These are phyloP conservation scores for Vombatus ursinus DNA, from an alignment of 2,113 vertebrate genomes.

Conservation along the genomic window DNA sequence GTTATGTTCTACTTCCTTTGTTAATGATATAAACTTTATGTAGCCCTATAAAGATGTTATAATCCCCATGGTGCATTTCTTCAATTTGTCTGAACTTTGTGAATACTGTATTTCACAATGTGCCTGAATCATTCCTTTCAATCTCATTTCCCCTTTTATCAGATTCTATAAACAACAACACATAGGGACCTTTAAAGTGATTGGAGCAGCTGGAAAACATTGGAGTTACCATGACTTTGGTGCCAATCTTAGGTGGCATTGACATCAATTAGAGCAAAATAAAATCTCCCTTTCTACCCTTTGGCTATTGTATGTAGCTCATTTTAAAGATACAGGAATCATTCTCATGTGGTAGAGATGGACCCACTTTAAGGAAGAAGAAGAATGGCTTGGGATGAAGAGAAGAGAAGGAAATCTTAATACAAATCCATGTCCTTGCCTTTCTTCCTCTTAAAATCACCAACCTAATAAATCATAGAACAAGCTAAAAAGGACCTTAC, in stretches of 20 bases:
- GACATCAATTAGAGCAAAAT: conserved; percentile 71
- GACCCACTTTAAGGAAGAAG: background rate
- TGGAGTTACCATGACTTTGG: conserved; percentile 57
- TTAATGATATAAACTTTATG: background rate
- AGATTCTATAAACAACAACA: conserved; percentile 58
- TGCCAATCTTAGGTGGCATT: conserved; percentile 70
- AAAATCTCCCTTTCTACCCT: conserved; percentile 31
- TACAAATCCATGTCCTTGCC: background rate
- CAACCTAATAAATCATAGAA: background rate
- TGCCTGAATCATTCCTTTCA: conserved; percentile 42
- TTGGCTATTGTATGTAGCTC: conserved; percentile 48
- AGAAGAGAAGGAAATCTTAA: background rate
- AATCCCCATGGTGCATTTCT: background rate
- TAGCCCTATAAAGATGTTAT: background rate
- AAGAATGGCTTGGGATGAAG: background rate
- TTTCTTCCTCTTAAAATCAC: background rate
- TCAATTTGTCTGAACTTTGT: conserved; percentile 33
- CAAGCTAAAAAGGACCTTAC: background rate
- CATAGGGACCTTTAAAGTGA: conserved; percentile 48
- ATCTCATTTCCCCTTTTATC: conserved; percentile 63
- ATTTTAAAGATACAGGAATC: conserved; percentile 43
- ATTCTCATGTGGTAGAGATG: conserved; percentile 19
- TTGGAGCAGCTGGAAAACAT: conserved; percentile 53
- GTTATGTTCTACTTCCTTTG: background rate
- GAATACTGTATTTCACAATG: conserved; percentile 59